Conservation (phyloP, 1,140 invertebrate species). For the Danaus melanippus region DNA sequence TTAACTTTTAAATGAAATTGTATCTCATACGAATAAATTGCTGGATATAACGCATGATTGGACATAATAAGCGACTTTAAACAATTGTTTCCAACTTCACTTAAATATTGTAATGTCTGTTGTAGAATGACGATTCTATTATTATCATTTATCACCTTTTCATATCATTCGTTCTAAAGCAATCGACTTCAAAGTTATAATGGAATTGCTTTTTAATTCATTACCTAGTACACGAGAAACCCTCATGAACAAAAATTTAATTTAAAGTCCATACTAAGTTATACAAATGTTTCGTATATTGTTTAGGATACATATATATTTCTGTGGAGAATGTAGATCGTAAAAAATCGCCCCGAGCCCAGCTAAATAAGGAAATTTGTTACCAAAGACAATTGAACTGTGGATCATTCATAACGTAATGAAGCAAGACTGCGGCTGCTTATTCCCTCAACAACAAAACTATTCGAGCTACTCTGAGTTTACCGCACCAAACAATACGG, state of each 20-base stretch:
- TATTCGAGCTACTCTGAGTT: constrained; percentile 2
- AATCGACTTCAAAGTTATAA: constrained; percentile 57
- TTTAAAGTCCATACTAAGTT: constrained; percentile 12
- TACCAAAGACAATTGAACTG: constrained; percentile 32
- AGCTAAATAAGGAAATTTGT: constrained; percentile 38
- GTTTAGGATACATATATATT: background rate
- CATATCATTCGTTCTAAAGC: constrained; percentile 51
- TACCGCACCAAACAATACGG: constrained; percentile 8
- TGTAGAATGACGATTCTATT: constrained; percentile 51
- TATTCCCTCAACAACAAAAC: background rate
- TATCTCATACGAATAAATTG: no score
- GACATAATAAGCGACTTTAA: constrained; percentile 10
- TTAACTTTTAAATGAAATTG: no score
- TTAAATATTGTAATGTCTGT: constrained; percentile 47
- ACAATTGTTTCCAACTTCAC: constrained; percentile 32
- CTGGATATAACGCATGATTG: background rate
- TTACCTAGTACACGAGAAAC: constrained; percentile 35
- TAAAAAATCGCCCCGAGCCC: constrained; percentile 12
- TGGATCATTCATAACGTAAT: constrained; percentile 38
- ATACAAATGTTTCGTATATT: no score
- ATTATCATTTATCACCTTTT: constrained; percentile 44
- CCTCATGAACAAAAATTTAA: constrained; percentile 30
- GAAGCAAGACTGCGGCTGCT: constrained; percentile 22
- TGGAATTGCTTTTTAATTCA: constrained; percentile 66
- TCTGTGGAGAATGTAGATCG: constrained; percentile 17